Base-by-base conservation (phyloP, 2,797 vertebrate species). In the Anomalospiza imberbis region DNA sequence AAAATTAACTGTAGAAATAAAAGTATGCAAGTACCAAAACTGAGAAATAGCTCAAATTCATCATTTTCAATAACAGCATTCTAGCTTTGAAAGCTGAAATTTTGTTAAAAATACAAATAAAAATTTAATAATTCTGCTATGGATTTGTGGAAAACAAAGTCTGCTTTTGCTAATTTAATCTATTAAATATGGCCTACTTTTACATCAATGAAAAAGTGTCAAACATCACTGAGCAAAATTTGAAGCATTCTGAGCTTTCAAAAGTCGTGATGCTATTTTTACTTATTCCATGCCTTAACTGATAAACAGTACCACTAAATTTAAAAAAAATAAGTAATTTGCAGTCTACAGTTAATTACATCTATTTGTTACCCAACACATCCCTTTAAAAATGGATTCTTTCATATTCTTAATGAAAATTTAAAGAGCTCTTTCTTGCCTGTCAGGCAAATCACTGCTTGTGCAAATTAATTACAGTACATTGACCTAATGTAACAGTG, bases 401-500 rank as follows among this genome's bases (percentile, higher is more conserved):
- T 79, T 92, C 47, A 17, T 93, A 80, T 36, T 95, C 24, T 79
- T 17, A 66, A 5, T 68, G 26, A 73, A 82, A 86, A 58, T 51
- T 53, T 75, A 42, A 76, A 72, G 78, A 51, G 36, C 29, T 55
- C 63, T 73, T 88, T 85, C 84, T 90, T 83, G 47, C 66, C 76
- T 38, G 11, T 36, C 68, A 77, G 86, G 76, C 70, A 90, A 86
- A 78, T 55, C 38, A 50, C 75, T 88, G 28, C 77, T 78, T 94
- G 91, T 92, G 86, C 95, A 95, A 88, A 91, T 91, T 77, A 66
- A 93, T 47, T 80, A 88, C 83, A 95, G 60, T 81, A 65, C 50
- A 54, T 75, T 58, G 66, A 68, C 65, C 38, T 68, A 63, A 76
- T 17, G 13, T 78, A 89, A 86, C 29, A 94, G 83, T 67, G 73